phyloP scores from a whole-genome alignment of 2,113 vertebrate species.

The Oryzias javanicus region DNA sequence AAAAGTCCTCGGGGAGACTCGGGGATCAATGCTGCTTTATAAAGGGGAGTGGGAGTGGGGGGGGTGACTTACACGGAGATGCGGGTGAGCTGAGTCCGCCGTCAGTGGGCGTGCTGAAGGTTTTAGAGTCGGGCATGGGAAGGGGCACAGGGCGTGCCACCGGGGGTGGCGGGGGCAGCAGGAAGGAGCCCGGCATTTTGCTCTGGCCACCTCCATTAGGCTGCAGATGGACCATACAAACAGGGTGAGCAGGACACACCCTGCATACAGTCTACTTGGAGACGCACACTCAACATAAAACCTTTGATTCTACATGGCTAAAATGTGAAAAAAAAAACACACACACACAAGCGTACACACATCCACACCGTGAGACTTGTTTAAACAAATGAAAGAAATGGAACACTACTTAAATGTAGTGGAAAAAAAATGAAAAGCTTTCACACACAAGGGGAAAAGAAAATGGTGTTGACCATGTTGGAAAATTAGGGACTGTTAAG shows the following conservation, averaged over 20 bases:
- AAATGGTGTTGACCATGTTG: slow-evolving; percentile 23
- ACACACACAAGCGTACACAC: slow-evolving; percentile 29
- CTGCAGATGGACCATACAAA: slow-evolving; percentile 93
- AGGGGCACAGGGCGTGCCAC: slow-evolving; percentile 97
- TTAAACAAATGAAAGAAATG: slow-evolving; percentile 15
- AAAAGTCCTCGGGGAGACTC: slow-evolving; percentile 45
- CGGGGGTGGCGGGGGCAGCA: slow-evolving; percentile 93
- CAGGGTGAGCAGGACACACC: slow-evolving; percentile 84
- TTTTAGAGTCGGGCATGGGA: slow-evolving; percentile 97
- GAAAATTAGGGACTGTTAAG: slow-evolving; percentile 11
- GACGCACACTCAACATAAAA: slow-evolving; percentile 29
- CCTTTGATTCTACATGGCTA: no score
- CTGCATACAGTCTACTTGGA: slow-evolving; percentile 61
- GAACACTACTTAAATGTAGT: slow-evolving; percentile 26
- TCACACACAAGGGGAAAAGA: slow-evolving; percentile 42
- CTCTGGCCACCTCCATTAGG: slow-evolving; percentile 95
- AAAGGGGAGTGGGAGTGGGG: slow-evolving; percentile 65
- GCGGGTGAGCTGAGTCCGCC: slow-evolving; percentile 91
- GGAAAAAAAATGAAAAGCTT: slow-evolving; percentile 11
- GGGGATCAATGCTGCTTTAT: slow-evolving; percentile 60
- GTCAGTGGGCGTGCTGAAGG: slow-evolving; percentile 93
- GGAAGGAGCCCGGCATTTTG: slow-evolving; percentile 96
- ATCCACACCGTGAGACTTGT: neutral
- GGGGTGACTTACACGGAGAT: slow-evolving; percentile 93
- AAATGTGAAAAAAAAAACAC: slow-evolving; percentile 4